Percentiles rank a stretch among this genome's conserved stretches.
phyloP scores from a whole-genome alignment of 2,888 invertebrate genomes.

The Tanypteryx hageni region DNA sequence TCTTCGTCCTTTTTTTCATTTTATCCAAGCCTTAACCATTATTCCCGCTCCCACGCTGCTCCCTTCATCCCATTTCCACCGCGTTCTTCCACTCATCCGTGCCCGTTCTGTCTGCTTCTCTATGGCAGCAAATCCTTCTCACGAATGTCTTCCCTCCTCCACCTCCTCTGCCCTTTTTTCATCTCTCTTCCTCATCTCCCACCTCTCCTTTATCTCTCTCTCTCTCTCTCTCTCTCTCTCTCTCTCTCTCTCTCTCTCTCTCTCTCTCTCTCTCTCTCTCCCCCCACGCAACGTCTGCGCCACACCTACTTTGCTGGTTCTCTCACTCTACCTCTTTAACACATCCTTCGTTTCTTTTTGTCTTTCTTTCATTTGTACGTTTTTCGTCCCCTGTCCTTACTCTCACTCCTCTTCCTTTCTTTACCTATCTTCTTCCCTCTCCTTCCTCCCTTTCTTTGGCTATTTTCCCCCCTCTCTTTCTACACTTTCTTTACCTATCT shows the following conservation, averaged over 20 bases:
- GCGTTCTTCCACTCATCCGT: conserved; percentile 1
- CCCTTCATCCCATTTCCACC: neutral
- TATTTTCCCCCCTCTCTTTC: neutral
- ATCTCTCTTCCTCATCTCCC: neutral
- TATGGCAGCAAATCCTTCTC: neutral
- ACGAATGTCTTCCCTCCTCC: neutral
- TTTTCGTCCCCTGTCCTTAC: neutral
- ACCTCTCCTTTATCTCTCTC: neutral
- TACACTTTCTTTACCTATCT: neutral
- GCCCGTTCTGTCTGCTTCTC: neutral
- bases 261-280: neutral
- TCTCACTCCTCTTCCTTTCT: neutral
- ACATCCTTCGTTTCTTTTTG: too few species aligned
- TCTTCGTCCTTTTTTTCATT: neutral
- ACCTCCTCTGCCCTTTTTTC: neutral
- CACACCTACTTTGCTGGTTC: neutral
- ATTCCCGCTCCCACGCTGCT: conserved; percentile 4
- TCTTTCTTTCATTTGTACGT: too few species aligned
- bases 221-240: neutral
- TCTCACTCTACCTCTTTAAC: too few species aligned
- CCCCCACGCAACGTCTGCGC: conserved; percentile 40
- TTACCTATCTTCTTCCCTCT: neutral
- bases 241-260: neutral
- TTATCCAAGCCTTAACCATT: neutral
- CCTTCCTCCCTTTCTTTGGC: neutral